These are phyloP conservation scores for Phrynocephalus vlangalii DNA, from an alignment of 2,797 vertebrate species.

Conservation along the genomic window DNA sequence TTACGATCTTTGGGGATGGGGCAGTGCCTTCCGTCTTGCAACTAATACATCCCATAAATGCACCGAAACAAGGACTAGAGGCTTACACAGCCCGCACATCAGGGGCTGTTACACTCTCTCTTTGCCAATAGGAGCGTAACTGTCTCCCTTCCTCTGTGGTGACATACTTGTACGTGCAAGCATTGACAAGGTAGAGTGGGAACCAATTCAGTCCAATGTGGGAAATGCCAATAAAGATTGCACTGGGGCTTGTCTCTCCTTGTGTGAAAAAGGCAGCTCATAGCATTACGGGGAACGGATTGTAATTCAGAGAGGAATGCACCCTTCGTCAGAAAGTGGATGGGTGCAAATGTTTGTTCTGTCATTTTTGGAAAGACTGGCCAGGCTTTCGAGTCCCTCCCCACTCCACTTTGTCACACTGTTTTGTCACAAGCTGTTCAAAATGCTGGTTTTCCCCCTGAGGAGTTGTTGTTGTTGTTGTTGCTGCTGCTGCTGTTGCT, in stretches of 20 bases:
- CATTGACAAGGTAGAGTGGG: background rate
- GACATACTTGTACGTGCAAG: too few relatives aligned
- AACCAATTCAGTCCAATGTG: background rate
- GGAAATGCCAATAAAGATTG: background rate
- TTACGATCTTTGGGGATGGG: too few relatives aligned
- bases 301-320: background rate
- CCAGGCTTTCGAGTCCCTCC: background rate
- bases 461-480: background rate
- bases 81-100: too few relatives aligned
- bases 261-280: background rate
- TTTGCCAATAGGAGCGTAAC: too few relatives aligned
- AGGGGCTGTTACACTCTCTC: background rate
- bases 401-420: background rate
- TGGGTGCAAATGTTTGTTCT: background rate
- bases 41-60: background rate
- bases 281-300: background rate
- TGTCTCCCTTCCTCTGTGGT: background rate
- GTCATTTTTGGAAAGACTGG: background rate
- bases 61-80: background rate
- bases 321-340: background rate
- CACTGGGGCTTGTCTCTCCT: background rate
- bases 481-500: background rate
- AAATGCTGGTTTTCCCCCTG: background rate
- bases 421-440: constrained; percentile 15
- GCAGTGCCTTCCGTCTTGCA: background rate